phyloP scores from a whole-genome alignment of 2,797 vertebrate genomes.

The Podarcis lilfordi region DNA sequence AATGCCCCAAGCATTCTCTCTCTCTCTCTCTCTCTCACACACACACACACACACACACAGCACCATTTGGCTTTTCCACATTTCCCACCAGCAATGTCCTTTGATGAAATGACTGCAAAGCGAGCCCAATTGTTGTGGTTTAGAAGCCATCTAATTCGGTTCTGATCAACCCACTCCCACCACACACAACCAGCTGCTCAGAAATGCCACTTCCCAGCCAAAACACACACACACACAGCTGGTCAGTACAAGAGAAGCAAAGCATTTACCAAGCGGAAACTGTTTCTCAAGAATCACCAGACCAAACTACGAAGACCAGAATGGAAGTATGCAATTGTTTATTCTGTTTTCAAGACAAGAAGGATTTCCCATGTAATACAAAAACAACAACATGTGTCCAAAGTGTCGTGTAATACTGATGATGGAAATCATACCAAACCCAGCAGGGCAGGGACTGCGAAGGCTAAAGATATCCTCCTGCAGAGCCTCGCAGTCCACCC shows the following conservation, averaged over 20 bases:
- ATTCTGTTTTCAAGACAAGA: constrained; percentile 65
- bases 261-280: constrained; percentile 12
- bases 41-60: too few species aligned
- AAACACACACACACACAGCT: too few species aligned
- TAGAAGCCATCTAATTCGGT: too few species aligned
- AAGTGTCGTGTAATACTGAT: constrained; percentile 72
- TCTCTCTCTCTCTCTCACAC: too few species aligned
- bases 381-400: constrained; percentile 57
- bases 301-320: constrained; percentile 43
- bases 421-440: constrained; percentile 62
- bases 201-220: too few species aligned
- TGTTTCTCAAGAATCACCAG: constrained; percentile 39
- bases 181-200: too few species aligned
- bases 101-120: too few species aligned
- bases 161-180: too few species aligned
- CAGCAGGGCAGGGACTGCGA: constrained; percentile 58
- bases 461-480: constrained; percentile 61
- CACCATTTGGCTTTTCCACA: too few species aligned
- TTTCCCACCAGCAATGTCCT: too few species aligned
- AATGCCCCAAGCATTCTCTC: background rate
- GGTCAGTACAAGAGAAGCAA: background rate
- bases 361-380: constrained; percentile 67
- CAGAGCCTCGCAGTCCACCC: constrained; percentile 59
- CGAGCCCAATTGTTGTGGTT: too few species aligned
- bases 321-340: constrained; percentile 57